Percentiles rank a stretch among this genome's conserved stretches.
These are phyloP conservation scores for Lepidonotus clava DNA, from an alignment of 2,888 invertebrate species.

Conservation along the genomic window DNA sequence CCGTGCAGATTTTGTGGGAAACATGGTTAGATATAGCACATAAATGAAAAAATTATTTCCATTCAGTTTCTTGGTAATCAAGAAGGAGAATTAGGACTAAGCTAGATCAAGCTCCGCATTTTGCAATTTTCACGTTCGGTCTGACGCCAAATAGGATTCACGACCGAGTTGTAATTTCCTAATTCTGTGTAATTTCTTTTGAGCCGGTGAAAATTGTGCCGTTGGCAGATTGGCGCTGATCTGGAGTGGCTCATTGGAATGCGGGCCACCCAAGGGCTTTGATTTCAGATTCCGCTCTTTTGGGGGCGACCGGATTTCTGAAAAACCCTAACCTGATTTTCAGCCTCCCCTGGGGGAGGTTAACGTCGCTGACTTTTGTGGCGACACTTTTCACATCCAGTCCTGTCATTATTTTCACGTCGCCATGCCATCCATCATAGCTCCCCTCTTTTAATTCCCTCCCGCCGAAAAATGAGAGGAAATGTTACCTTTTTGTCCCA, in stretches of 20 bases:
- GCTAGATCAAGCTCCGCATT: too few relatives aligned
- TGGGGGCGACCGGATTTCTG: neutral
- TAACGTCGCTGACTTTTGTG: neutral
- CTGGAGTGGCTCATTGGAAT: neutral
- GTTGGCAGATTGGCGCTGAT: neutral
- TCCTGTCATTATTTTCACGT: neutral
- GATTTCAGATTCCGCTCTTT: neutral
- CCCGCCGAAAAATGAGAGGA: neutral
- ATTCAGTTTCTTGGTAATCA: too few relatives aligned
- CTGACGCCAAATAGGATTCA: neutral
- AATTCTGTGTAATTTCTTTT: neutral
- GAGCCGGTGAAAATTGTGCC: neutral
- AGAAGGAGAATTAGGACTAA: too few relatives aligned
- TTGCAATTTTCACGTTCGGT: neutral
- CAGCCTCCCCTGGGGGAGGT: neutral
- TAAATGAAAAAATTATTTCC: too few relatives aligned
- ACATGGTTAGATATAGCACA: too few relatives aligned
- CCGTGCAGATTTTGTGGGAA: too few relatives aligned
- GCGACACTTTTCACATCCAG: neutral
- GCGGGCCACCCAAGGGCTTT: neutral
- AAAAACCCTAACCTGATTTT: constrained; percentile 18
- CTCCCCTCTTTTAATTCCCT: neutral
- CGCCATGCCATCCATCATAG: neutral
- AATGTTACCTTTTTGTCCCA: too few relatives aligned
- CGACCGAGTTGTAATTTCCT: neutral